These are phyloP conservation scores for Apostichopus californicus DNA, from an alignment of 35 echinoderm and acorn worm species.

Conservation along the genomic window DNA sequence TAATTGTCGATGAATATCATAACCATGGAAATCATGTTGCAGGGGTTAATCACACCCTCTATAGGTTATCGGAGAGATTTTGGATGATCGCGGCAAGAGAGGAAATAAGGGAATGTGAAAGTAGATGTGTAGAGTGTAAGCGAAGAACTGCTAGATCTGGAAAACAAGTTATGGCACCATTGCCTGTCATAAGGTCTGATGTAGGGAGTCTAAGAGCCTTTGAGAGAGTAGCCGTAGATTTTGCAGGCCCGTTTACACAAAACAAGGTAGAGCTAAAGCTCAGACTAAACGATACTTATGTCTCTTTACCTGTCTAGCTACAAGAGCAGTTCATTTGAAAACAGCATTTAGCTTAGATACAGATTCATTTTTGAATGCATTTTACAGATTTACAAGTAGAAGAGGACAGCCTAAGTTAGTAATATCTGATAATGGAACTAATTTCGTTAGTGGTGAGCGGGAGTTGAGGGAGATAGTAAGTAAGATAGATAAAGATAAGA, in stretches of 20 bases:
- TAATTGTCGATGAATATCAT: conserved; percentile 61
- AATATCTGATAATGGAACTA: conserved; percentile 73
- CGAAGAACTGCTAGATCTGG: conserved; percentile 40
- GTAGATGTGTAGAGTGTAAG: conserved; percentile 39
- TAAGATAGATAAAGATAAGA: conserved; percentile 45
- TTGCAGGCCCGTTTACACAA: conserved; percentile 60
- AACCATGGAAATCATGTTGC: conserved; percentile 51
- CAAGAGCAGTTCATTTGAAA: conserved; percentile 75
- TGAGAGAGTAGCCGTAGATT: conserved; percentile 58
- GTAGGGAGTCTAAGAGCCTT: conserved; percentile 16
- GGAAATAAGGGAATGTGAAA: conserved; percentile 64
- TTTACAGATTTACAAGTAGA: conserved; percentile 58
- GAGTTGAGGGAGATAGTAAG: conserved; percentile 53
- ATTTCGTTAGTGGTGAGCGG: conserved; percentile 64
- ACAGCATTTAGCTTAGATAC: conserved; percentile 66
- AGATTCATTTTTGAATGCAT: conserved; percentile 62
- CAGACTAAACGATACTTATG: conserved; percentile 48
- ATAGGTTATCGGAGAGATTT: conserved; percentile 25
- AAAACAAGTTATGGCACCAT: conserved; percentile 44
- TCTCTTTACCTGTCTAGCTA: conserved; percentile 69
- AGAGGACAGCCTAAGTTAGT: conserved; percentile 57
- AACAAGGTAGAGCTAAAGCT: conserved; percentile 49
- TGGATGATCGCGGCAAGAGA: conserved; percentile 56
- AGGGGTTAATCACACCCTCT: conserved; percentile 41
- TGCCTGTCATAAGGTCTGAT: conserved; percentile 13